Base-by-base conservation (phyloP, 2,797 vertebrate genomes). In the Aulostomus chinensis region DNA sequence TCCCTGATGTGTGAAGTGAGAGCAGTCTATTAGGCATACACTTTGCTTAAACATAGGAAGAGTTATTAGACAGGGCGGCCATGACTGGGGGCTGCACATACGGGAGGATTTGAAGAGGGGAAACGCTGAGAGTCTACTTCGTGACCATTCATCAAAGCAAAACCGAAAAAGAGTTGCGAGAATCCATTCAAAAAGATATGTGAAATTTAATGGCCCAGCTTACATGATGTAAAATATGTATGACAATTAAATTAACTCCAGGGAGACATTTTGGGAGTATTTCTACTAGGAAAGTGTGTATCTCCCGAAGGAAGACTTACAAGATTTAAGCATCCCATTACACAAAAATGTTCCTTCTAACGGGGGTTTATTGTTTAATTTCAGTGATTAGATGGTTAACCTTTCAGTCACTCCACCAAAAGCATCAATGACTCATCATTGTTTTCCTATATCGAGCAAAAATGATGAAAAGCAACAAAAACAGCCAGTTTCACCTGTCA, bases 41-140 rank as follows among this genome's bases (percentile, higher is more conserved):
- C 77, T 74, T 78, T 87, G 80, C 82, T 88, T 88, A 88, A 86
- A 87, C 83, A 80, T 70, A 53, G 65, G 55, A 70, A 80, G 84
- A 87, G 78, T 88, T 80, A 89, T 86, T 83, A 72, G 81, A 81
- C 2, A 18, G 76, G 75, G 80, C 83, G 81, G 81, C 62, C 35
- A 32, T 76, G 77, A 75, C 83, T 79, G 40, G 69, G 37, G 73
- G 75, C 53, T 47, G 58, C 1, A 6, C 49, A 59, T 43, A 43
- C 68, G 58, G 58, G 45, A 31, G 60, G 35, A 45, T 78, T 62
- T 71, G 48, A 84, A 42, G 58, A 73, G 58, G 63, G 54, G 46
- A 75, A 67, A 9, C 14, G 33, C 50, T 28, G 47, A 33, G 22
- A 62, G 50, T 35, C 3, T 8, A 16, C 38, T 35, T 41, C 48